Evolutionary conservation across 2,888 invertebrate genomes (phyloP).

Genomic region (Cryptus viduatorius): DNA sequence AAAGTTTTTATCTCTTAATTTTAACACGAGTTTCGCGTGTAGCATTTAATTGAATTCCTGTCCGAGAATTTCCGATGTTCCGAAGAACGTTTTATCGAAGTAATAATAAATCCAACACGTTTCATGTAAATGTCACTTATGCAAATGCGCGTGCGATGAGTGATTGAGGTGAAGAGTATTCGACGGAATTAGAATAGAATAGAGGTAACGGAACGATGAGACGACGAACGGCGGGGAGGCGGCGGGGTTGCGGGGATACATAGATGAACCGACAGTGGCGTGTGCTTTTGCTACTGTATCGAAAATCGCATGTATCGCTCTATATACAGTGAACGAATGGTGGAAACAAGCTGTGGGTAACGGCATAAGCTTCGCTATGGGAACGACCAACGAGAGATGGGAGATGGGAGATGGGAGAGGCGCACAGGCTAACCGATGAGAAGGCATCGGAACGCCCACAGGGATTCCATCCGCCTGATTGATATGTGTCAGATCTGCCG

Average conservation of each 20-base stretch:
- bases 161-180: constrained; percentile 22
- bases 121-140: background rate
- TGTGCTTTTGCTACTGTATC: constrained; percentile 36
- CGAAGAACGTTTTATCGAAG: background rate
- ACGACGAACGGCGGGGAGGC: too few species aligned
- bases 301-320: constrained; percentile 22
- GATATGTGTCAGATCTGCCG: constrained; percentile 80
- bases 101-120: background rate
- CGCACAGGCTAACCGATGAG: constrained; percentile 14
- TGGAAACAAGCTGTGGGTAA: constrained; percentile 38
- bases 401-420: constrained; percentile 28
- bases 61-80: too few species aligned
- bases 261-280: constrained; percentile 13
- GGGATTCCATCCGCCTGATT: constrained; percentile 79
- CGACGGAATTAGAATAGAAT: constrained; percentile 25
- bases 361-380: constrained; percentile 13
- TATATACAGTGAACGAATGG: constrained; percentile 9
- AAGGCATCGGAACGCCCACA: constrained; percentile 51
- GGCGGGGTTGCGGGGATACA: background rate
- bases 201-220: background rate
- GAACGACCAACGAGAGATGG: constrained; percentile 20
- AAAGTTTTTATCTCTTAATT: too few species aligned
- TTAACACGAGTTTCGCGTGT: too few species aligned
- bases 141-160: background rate
- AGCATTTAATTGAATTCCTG: too few species aligned